Conservation (phyloP, 2,888 invertebrate genomes). For the Troglohyphantes excavatus region DNA sequence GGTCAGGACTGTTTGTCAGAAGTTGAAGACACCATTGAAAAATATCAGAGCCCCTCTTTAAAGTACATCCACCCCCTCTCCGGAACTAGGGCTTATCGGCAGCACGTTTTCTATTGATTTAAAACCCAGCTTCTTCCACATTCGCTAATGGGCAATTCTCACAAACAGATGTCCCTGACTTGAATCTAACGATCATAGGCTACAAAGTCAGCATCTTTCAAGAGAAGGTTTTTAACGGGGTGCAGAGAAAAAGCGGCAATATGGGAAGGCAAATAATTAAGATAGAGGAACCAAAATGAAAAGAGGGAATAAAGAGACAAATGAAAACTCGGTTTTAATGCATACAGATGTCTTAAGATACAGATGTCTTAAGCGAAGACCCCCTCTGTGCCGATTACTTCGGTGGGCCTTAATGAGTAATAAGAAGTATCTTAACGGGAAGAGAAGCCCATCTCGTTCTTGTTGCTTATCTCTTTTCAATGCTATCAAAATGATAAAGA, state of each 20-base stretch:
- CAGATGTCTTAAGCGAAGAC: conserved; percentile 55
- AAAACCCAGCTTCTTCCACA: conserved; percentile 58
- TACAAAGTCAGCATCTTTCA: conserved; percentile 67
- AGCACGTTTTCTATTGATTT: conserved; percentile 73
- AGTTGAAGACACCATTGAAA: conserved; percentile 63
- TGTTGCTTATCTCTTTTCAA: conserved; percentile 76
- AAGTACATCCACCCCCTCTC: background rate
- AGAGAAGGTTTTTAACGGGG: conserved; percentile 50
- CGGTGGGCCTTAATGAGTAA: conserved; percentile 63
- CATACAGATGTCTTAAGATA: conserved; percentile 71
- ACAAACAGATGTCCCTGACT: conserved; percentile 77
- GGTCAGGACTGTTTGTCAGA: conserved; percentile 60
- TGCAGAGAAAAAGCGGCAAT: conserved; percentile 56
- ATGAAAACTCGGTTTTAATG: conserved; percentile 75
- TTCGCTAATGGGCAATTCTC: conserved; percentile 77
- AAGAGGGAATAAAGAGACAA: conserved; percentile 66
- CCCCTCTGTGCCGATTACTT: conserved; percentile 42
- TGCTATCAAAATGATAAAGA: conserved; percentile 77
- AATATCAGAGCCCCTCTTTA: conserved; percentile 33
- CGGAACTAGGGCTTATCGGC: conserved; percentile 63
- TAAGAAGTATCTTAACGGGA: conserved; percentile 64
- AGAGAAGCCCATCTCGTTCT: conserved; percentile 66
- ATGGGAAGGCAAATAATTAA: conserved; percentile 71
- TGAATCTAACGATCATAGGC: conserved; percentile 67
- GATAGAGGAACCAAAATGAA: conserved; percentile 58